These are phyloP conservation scores for Agrotis ipsilon DNA, from an alignment of 2,888 invertebrate genomes.

Conservation along the genomic window DNA sequence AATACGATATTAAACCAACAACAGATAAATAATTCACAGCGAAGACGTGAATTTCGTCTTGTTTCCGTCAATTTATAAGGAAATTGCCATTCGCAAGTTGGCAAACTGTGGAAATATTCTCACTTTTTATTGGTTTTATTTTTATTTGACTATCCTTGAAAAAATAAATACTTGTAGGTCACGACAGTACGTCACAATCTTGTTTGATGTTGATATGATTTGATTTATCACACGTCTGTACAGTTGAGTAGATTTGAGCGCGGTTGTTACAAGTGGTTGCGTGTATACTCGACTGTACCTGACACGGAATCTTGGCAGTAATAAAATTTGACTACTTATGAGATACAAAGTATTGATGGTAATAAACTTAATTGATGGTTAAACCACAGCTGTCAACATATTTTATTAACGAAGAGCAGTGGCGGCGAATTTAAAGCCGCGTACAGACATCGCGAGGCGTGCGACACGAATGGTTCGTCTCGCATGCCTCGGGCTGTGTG, in stretches of 20 bases:
- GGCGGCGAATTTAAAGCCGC: too few species aligned
- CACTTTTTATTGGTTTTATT: conserved; percentile 49
- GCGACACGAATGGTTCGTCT: too few species aligned
- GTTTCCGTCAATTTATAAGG: conserved; percentile 63
- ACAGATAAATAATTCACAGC: conserved; percentile 62
- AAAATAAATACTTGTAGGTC: conserved; percentile 56
- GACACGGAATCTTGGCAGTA: neutral
- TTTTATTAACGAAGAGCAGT: neutral
- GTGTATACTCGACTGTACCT: conserved; percentile 24
- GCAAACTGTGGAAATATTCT: conserved; percentile 61
- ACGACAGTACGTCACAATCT: conserved; percentile 41
- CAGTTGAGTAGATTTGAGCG: conserved; percentile 31
- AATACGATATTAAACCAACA: conserved; percentile 52
- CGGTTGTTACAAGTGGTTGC: conserved; percentile 25
- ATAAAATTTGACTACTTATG: conserved; percentile 2
- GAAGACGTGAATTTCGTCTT: conserved; percentile 54
- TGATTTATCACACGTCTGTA: conserved; percentile 55
- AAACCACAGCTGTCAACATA: neutral
- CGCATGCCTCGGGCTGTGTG: too few species aligned
- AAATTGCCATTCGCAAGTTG: conserved; percentile 58
- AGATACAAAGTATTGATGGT: neutral
- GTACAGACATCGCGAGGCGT: too few species aligned
- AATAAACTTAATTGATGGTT: conserved; percentile 19
- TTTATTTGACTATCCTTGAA: conserved; percentile 52
- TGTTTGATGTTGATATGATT: conserved; percentile 58